Evolutionary conservation across 2,797 vertebrate genomes (phyloP).

Genomic region (Pristis pectinata): DNA sequence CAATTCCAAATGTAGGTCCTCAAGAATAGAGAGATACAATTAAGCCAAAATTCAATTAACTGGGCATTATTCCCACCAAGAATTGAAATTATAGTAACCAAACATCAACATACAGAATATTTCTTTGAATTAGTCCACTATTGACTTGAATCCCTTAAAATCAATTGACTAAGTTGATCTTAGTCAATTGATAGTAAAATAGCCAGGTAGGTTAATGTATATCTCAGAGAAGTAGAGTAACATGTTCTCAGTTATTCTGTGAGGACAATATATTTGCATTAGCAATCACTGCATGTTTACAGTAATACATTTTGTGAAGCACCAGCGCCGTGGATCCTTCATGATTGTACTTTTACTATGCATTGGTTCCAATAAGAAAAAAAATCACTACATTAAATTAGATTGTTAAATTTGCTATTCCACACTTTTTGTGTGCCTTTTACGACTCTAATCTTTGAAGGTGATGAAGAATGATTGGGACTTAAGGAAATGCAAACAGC

Average conservation of each 20-base stretch:
- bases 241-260: neutral
- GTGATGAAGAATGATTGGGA: neutral
- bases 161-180: neutral
- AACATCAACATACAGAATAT: neutral
- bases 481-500: neutral
- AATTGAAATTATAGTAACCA: neutral
- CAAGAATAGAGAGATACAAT: neutral
- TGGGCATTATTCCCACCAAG: neutral
- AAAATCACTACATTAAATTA: neutral
- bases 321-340: neutral
- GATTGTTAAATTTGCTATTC: neutral
- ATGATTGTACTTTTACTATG: neutral
- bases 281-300: neutral
- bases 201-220: neutral
- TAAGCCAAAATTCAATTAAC: neutral
- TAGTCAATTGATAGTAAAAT: too few relatives aligned
- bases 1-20: neutral
- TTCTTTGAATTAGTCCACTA: neutral
- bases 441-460: neutral
- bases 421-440: neutral
- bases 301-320: neutral
- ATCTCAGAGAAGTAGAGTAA: neutral
- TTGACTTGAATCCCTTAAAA: neutral
- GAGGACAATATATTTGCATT: neutral
- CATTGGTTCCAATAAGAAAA: neutral